Evolutionary conservation across 2,888 invertebrate species (phyloP).

Genomic region (Sabatieria punctata): DNA sequence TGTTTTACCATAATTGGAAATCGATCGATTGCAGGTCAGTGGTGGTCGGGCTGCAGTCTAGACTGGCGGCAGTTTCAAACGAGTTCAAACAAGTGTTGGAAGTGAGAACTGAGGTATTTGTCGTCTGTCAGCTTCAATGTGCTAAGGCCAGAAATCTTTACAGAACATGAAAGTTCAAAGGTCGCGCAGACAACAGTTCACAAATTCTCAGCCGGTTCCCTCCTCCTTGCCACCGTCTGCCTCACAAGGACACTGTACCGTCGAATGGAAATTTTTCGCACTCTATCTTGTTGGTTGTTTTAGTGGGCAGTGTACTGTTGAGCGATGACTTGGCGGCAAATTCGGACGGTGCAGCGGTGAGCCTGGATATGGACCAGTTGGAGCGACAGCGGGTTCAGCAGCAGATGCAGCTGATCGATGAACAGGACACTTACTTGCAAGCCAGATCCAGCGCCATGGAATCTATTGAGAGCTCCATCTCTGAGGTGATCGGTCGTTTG

Average conservation of each 20-base stretch:
- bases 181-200: constrained; percentile 70
- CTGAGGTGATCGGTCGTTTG: constrained; percentile 45
- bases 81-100: constrained; percentile 94
- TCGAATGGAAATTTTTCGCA: not conserved
- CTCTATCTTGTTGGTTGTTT: constrained; percentile 7
- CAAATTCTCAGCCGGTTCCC: constrained; percentile 25
- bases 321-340: constrained; percentile 33
- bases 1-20: not conserved
- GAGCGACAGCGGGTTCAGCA: constrained; percentile 38
- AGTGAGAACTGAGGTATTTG: constrained; percentile 66
- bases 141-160: constrained; percentile 12
- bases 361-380: constrained; percentile 59
- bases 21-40: constrained; percentile 73
- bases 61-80: constrained; percentile 86
- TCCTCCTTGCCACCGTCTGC: constrained; percentile 33
- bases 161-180: constrained; percentile 86
- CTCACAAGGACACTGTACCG: constrained; percentile 30
- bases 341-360: constrained; percentile 41
- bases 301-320: constrained; percentile 40
- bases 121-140: not conserved
- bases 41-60: constrained; percentile 62
- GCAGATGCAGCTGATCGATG: constrained; percentile 50
- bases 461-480: constrained; percentile 94
- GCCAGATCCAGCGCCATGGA: constrained; percentile 95
- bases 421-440: constrained; percentile 72